Base-by-base conservation (phyloP, 2,113 vertebrate genomes). In the Phalacrocorax aristotelis region DNA sequence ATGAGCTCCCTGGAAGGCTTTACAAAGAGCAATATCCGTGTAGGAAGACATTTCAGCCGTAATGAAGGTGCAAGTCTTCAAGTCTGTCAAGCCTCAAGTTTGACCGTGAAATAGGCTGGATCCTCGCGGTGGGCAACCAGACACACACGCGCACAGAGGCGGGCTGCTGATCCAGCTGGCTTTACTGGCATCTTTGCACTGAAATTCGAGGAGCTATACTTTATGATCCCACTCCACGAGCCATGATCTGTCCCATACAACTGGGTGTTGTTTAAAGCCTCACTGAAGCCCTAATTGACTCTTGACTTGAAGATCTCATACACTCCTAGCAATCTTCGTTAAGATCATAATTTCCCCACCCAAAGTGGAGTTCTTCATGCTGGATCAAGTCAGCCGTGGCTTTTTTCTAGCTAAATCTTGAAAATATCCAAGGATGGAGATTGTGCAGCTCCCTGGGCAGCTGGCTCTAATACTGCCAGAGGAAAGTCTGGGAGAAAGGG, bases 71-170 rank as follows among this genome's bases (percentile, higher is more conserved):
- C 46, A 72, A 52, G 22, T 5, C 66, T 90, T 77, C 7, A 15
- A 27, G 52, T 10, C 57, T 93, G 64, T 49, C 60, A 71, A 83
- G 49, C 51, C 9, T 4, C 61, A 30, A 30, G 46, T 62, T 65
- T 51, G 49, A 27, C 54, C 17, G 0, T 55, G 36, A 90, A 74
- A 46, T 1, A n/a, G 34, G 27, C 9, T 11, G 13, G 29, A 64
- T 13, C n/a, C 57, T 46, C 0, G 5, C 26, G 58, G 13, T 13
- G 74, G 10, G 26, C 20, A 52, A 14, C 9, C 30, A 17, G 83
- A 5, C 26, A 36, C 20, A 8, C 23, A 0, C 0, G 1, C 1
- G 3, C 42, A 23, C 16, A 20, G 18, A 21, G 29, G 1, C 44
- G 52, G 72, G 72, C 23, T 32, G n/a, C 3, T 6, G 64, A 42